phyloP scores from a whole-genome alignment of 2,888 invertebrate species.

The Polia nebulosa region DNA sequence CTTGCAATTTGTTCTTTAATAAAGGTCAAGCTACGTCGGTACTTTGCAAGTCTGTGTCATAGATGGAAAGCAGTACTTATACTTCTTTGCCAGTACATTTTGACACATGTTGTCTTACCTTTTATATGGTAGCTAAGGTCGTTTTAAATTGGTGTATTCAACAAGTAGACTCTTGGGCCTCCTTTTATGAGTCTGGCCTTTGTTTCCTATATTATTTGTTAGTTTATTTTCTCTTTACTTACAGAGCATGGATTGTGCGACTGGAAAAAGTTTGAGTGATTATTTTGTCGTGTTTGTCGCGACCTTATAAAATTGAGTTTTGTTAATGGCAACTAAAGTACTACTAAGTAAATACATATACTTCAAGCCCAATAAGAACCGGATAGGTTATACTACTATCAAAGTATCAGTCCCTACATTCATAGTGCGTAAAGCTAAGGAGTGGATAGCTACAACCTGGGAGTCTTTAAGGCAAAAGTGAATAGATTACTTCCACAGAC shows the following conservation, averaged over 20 bases:
- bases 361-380: too few species aligned
- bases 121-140: constrained; percentile 49
- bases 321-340: too few species aligned
- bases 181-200: constrained; percentile 61
- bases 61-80: constrained; percentile 63
- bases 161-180: constrained; percentile 55
- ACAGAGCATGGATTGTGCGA: neutral
- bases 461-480: too few species aligned
- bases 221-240: constrained; percentile 58
- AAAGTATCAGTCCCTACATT: too few species aligned
- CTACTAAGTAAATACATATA: too few species aligned
- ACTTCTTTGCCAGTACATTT: constrained; percentile 46
- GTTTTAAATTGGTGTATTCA: constrained; percentile 57
- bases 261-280: constrained; percentile 3
- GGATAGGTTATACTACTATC: too few species aligned
- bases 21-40: constrained; percentile 48
- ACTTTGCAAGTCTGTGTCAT: constrained; percentile 52
- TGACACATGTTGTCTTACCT: constrained; percentile 46
- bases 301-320: too few species aligned
- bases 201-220: constrained; percentile 71
- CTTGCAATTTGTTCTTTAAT: constrained; percentile 33
- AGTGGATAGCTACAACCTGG: too few species aligned
- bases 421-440: too few species aligned
- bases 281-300: neutral
- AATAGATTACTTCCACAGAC: too few species aligned